Evolutionary conservation across 2,888 invertebrate species (phyloP).

Genomic region (Chelonus formosanus): DNA sequence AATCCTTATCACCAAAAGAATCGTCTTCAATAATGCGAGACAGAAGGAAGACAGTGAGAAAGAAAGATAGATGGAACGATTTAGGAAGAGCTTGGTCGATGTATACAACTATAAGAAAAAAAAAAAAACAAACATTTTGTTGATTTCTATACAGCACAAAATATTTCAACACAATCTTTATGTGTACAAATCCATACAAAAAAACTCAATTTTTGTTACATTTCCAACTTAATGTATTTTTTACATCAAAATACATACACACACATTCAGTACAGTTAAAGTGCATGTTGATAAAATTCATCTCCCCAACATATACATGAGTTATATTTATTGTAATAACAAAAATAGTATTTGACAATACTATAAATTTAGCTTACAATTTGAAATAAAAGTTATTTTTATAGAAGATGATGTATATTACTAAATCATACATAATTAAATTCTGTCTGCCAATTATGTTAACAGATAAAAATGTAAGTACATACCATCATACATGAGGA

Average conservation of each 20-base stretch:
- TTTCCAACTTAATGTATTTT: slow-evolving; percentile 1
- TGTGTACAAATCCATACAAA: neutral
- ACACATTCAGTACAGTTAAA: neutral
- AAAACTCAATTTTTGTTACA: neutral
- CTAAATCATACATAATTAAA: too few species aligned
- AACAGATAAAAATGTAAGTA: too few species aligned
- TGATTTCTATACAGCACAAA: neutral
- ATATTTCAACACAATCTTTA: neutral
- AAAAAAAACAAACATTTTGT: neutral
- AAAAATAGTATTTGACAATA: too few species aligned
- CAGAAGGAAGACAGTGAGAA: slow-evolving; percentile 14
- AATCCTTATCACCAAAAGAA: slow-evolving; percentile 20
- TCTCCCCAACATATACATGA: too few species aligned
- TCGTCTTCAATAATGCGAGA: slow-evolving; percentile 22
- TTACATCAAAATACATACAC: neutral
- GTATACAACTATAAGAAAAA: neutral
- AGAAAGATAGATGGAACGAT: slow-evolving; percentile 9
- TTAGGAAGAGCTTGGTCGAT: slow-evolving; percentile 9
- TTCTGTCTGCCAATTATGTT: too few species aligned
- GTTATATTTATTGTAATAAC: too few species aligned
- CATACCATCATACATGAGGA: too few species aligned
- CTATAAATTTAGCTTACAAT: too few species aligned
- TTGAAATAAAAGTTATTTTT: too few species aligned
- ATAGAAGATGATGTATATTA: too few species aligned
- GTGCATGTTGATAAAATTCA: neutral